Evolutionary conservation across 2,888 invertebrate genomes (phyloP).

Genomic region (Clusia tigrina): DNA sequence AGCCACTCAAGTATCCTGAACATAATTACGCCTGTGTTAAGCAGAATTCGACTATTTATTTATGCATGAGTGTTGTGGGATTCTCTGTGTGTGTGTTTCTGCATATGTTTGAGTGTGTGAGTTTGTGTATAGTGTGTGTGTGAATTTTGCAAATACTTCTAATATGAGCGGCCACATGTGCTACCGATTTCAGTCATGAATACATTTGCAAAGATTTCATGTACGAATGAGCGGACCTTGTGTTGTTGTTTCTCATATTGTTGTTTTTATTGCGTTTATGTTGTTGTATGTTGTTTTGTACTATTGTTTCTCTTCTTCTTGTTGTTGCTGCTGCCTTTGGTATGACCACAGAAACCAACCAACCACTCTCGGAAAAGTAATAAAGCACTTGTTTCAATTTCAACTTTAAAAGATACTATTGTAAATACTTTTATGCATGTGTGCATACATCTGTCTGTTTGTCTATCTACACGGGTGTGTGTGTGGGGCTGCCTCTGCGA

Average conservation of each 20-base stretch:
- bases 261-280: background rate
- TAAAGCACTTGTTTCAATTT: constrained; percentile 35
- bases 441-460: background rate
- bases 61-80: background rate
- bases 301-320: background rate
- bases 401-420: constrained; percentile 31
- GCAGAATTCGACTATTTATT: background rate
- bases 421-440: constrained; percentile 12
- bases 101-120: background rate
- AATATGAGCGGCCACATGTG: background rate
- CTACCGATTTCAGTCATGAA: constrained; percentile 1
- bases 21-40: constrained; percentile 9
- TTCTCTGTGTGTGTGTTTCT: background rate
- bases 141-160: too few relatives aligned
- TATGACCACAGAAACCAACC: constrained; percentile 32
- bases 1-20: constrained; percentile 7
- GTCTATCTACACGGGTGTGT: too few relatives aligned
- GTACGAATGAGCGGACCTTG: too few relatives aligned
- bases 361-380: constrained; percentile 35
- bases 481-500: too few relatives aligned
- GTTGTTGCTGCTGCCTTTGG: constrained; percentile 3
- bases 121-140: too few relatives aligned
- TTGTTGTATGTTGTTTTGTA: constrained; percentile 8
- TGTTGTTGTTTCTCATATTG: background rate
- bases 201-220: background rate